Percentiles rank a stretch among this genome's conserved stretches.
Evolutionary conservation across 2,888 invertebrate genomes (phyloP).

Genomic region (Platycheirus rosarum): DNA sequence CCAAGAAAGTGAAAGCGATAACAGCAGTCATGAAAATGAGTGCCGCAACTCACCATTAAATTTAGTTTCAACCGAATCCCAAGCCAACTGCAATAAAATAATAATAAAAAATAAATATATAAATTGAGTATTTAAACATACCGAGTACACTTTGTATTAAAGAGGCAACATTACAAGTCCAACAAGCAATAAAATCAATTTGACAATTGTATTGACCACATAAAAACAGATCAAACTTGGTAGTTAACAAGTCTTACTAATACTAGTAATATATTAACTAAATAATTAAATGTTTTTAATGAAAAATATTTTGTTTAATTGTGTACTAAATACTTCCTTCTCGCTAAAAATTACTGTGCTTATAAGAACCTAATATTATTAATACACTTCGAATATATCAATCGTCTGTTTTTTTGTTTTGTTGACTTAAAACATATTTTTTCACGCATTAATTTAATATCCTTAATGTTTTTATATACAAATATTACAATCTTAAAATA

Average conservation of each 20-base stretch:
- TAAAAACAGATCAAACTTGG: constrained; percentile 69
- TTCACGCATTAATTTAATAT: constrained; percentile 70
- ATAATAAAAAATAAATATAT: constrained; percentile 10
- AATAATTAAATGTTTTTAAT: no score
- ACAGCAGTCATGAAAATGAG: constrained; percentile 75
- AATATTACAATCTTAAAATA: constrained; percentile 54
- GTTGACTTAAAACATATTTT: constrained; percentile 61
- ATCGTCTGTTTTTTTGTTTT: constrained; percentile 55
- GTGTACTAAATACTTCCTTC: constrained; percentile 71
- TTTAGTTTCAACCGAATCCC: constrained; percentile 76
- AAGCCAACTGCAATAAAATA: constrained; percentile 54
- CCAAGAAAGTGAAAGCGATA: constrained; percentile 69
- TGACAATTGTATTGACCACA: constrained; percentile 66
- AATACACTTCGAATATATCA: constrained; percentile 74
- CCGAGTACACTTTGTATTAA: constrained; percentile 29
- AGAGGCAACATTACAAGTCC: constrained; percentile 50
- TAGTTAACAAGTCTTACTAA: constrained; percentile 72
- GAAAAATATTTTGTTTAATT: constrained; percentile 53
- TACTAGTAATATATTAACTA: constrained; percentile 67
- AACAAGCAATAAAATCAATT: constrained; percentile 73
- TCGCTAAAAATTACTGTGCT: constrained; percentile 73
- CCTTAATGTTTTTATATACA: constrained; percentile 71
- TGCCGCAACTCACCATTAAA: constrained; percentile 77
- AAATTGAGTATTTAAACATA: constrained; percentile 7
- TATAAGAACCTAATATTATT: constrained; percentile 73